Percentiles rank a stretch among this genome's conserved stretches.
phyloP scores from a whole-genome alignment of 2,113 vertebrate genomes.

The Oncorhynchus nerka region DNA sequence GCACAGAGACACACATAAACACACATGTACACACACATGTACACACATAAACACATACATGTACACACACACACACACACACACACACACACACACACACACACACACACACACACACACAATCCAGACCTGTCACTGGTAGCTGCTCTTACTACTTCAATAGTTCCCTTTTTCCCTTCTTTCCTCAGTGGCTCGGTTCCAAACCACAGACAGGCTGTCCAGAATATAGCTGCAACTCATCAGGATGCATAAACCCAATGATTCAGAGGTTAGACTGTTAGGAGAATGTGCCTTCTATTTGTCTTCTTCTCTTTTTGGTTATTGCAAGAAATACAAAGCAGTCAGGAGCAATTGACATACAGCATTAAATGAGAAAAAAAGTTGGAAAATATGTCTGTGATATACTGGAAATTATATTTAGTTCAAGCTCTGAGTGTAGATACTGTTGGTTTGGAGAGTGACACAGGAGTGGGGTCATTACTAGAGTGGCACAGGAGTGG shows the following conservation, averaged over 20 bases:
- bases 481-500: background rate
- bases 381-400: too few species aligned
- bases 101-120: too few species aligned
- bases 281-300: too few species aligned
- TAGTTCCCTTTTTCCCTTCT: constrained; percentile 13
- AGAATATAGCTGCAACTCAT: constrained; percentile 42
- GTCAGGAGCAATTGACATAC: too few species aligned
- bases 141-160: constrained; percentile 14
- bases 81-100: too few species aligned
- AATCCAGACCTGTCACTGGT: constrained; percentile 27
- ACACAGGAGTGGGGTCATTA: too few species aligned
- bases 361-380: too few species aligned
- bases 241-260: constrained; percentile 34
- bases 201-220: constrained; percentile 46
- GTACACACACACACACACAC: background rate
- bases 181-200: constrained; percentile 41
- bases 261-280: constrained; percentile 22
- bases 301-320: background rate
- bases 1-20: background rate
- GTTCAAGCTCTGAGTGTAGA: background rate
- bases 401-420: constrained; percentile 1
- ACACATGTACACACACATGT: background rate
- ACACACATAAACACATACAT: too few species aligned
- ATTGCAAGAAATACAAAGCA: background rate
- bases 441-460: background rate